phyloP scores from a whole-genome alignment of 1,140 invertebrate genomes.

The Rhopalosiphum padi region DNA sequence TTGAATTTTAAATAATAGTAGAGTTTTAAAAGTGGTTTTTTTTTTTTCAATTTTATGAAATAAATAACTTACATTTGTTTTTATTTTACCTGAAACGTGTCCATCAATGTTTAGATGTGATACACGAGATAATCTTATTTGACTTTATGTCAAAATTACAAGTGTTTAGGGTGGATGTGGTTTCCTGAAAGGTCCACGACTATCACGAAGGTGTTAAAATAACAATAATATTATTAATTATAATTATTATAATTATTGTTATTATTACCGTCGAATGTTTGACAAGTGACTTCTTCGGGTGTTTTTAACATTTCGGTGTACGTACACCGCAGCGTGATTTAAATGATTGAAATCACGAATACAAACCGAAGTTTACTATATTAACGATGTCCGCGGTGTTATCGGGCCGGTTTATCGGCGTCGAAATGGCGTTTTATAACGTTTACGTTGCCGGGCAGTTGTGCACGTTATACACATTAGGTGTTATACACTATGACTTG shows the following conservation, averaged over 20 bases:
- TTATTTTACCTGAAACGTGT: background rate
- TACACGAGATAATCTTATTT: background rate
- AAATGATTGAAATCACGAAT: background rate
- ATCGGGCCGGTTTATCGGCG: background rate
- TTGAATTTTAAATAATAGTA: background rate
- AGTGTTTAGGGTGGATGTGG: background rate
- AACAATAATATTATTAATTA: background rate
- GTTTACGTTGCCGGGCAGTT: background rate
- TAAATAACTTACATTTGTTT: too few species aligned
- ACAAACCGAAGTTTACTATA: background rate
- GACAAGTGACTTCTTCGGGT: background rate
- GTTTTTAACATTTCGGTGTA: background rate
- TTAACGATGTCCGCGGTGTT: background rate
- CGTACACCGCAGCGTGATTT: background rate
- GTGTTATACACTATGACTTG: background rate
- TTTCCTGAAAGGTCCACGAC: background rate
- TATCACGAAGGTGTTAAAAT: background rate
- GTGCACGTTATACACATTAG: background rate
- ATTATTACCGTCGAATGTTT: background rate
- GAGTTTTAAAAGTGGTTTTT: background rate
- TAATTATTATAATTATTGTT: background rate
- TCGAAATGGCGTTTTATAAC: background rate
- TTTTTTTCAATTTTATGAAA: too few species aligned
- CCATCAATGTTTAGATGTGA: accelerated
- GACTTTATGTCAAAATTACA: background rate